Conservation (phyloP, 2,113 vertebrate genomes). For the Columba janthina region DNA sequence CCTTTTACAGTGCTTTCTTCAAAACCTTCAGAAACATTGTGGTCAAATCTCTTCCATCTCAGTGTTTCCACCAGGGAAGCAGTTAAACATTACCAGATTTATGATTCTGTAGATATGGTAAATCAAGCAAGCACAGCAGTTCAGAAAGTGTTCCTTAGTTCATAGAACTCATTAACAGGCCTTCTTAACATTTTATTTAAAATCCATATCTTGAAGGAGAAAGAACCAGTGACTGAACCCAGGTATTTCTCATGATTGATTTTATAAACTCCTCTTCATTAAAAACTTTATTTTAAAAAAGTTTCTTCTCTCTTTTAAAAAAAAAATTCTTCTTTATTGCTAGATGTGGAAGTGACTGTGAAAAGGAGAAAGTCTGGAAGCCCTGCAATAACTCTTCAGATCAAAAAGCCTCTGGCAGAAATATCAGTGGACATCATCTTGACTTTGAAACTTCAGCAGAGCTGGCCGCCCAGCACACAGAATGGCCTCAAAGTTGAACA, state of each 20-base stretch:
- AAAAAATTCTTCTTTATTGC: background rate
- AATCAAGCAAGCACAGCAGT: background rate
- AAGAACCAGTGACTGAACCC: background rate
- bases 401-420: slow-evolving; percentile 22
- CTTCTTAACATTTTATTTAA: background rate
- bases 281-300: background rate
- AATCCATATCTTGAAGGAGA: background rate
- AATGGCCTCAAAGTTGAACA: slow-evolving; percentile 69
- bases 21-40: background rate
- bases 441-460: slow-evolving; percentile 68
- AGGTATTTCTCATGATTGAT: background rate
- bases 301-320: background rate
- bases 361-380: slow-evolving; percentile 71
- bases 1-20: background rate
- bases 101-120: background rate
- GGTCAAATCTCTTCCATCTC: background rate
- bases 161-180: background rate
- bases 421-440: slow-evolving; percentile 87
- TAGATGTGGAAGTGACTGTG: slow-evolving; percentile 67
- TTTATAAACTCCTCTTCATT: background rate
- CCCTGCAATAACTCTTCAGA: slow-evolving; percentile 85
- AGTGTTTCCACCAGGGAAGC: background rate
- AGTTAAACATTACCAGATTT: background rate
- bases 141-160: background rate
- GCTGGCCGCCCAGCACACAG: slow-evolving; percentile 76